Percentiles rank a stretch among this genome's conserved stretches.
Evolutionary conservation across 2,888 invertebrate genomes (phyloP).

Genomic region (Ormia ochracea): DNA sequence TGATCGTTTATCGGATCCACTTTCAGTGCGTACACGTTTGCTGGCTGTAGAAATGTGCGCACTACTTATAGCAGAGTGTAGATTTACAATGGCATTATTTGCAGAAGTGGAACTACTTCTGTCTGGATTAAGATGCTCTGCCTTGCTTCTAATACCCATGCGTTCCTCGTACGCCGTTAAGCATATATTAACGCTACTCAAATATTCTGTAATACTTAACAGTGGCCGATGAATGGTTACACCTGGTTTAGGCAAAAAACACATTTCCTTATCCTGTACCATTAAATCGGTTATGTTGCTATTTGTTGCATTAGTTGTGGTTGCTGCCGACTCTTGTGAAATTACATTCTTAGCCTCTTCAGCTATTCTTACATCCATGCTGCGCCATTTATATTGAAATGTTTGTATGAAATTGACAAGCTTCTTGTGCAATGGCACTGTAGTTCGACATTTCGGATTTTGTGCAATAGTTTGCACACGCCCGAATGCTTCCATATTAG

Average conservation of each 20-base stretch:
- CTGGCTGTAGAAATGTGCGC: slow-evolving; percentile 51
- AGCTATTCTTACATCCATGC: slow-evolving; percentile 75
- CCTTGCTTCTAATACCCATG: slow-evolving; percentile 79
- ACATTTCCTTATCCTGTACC: slow-evolving; percentile 70
- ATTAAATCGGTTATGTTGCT: slow-evolving; percentile 35
- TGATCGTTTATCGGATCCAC: slow-evolving; percentile 79
- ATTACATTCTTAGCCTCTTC: slow-evolving; percentile 66
- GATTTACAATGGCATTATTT: slow-evolving; percentile 52
- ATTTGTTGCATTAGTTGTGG: background rate
- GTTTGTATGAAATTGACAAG: slow-evolving; percentile 84
- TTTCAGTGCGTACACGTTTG: slow-evolving; percentile 80
- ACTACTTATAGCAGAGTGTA: background rate
- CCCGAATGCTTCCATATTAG: slow-evolving; percentile 87
- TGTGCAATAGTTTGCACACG: slow-evolving; percentile 91
- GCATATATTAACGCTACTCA: slow-evolving; percentile 87
- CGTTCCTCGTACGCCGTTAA: slow-evolving; percentile 86
- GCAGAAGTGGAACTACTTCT: slow-evolving; percentile 49
- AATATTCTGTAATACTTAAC: slow-evolving; percentile 85
- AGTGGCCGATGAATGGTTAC: slow-evolving; percentile 84
- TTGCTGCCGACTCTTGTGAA: slow-evolving; percentile 18
- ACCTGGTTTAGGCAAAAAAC: slow-evolving; percentile 79
- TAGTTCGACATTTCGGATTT: slow-evolving; percentile 89
- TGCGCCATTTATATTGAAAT: slow-evolving; percentile 87
- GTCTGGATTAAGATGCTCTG: slow-evolving; percentile 75
- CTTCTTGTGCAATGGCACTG: slow-evolving; percentile 85